These are phyloP conservation scores for Myocastor coypus DNA, from an alignment of 2,113 vertebrate species.

Conservation along the genomic window DNA sequence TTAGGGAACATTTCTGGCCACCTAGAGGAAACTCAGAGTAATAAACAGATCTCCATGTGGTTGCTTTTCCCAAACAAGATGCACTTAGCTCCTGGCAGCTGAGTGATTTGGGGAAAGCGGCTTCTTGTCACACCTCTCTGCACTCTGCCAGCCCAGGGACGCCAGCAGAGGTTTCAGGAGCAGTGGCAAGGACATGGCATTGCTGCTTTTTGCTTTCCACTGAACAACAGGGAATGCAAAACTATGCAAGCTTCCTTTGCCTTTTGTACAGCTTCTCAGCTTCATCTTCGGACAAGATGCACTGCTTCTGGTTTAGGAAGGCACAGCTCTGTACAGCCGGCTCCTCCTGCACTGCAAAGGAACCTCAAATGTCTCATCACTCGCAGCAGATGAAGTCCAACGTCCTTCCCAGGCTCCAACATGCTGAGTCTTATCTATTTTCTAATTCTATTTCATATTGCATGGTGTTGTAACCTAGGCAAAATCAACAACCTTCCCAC, in stretches of 20 bases:
- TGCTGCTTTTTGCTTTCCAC: neutral
- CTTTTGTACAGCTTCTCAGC: neutral
- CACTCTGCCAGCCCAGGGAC: neutral
- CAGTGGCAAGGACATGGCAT: neutral
- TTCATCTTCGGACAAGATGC: neutral
- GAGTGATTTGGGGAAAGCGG: neutral
- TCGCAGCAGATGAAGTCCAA: neutral
- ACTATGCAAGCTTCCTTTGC: neutral
- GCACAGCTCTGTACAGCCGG: neutral
- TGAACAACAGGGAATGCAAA: neutral
- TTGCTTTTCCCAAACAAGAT: conserved; percentile 52
- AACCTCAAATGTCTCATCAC: neutral
- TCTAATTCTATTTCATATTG: neutral
- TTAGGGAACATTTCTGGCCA: neutral
- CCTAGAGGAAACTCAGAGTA: neutral
- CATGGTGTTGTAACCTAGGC: neutral
- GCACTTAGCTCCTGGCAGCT: conserved; percentile 45
- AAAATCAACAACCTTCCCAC: neutral
- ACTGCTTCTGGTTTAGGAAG: neutral
- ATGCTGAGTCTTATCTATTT: neutral
- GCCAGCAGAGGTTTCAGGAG: neutral
- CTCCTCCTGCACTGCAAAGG: neutral
- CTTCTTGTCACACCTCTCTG: conserved; percentile 45
- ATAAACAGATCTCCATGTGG: neutral
- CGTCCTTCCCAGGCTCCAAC: neutral